Conservation (phyloP, 2,888 invertebrate genomes). For the Oxycera nigricornis region DNA sequence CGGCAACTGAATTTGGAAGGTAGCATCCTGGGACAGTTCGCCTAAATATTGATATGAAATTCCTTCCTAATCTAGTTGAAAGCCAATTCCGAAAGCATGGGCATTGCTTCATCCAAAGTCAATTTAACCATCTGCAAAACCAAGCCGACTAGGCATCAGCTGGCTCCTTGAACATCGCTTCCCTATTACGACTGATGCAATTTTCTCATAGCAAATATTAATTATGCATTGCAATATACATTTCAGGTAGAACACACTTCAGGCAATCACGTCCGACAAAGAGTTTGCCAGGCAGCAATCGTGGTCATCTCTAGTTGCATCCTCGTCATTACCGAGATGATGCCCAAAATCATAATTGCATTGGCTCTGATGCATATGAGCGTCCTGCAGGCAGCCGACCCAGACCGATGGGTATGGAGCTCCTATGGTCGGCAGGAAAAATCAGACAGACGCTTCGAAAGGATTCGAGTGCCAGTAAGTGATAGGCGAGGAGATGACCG, state of each 20-base stretch:
- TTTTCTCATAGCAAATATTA: neutral
- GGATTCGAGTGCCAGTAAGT: conserved; percentile 6
- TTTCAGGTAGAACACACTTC: neutral
- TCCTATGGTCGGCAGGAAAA: conserved; percentile 38
- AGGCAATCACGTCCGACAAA: neutral
- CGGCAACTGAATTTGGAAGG: too few species aligned
- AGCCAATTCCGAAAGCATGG: too few species aligned
- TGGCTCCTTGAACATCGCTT: too few species aligned
- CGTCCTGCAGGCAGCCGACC: conserved; percentile 50
- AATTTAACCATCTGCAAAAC: too few species aligned
- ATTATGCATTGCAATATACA: conserved; percentile 5
- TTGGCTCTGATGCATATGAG: conserved; percentile 42
- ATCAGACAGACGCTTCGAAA: conserved; percentile 20
- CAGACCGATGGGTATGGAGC: conserved; percentile 57
- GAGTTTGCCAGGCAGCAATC: too few species aligned
- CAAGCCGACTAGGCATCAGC: too few species aligned
- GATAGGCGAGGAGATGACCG: neutral
- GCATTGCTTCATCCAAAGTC: too few species aligned
- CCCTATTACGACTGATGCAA: too few species aligned
- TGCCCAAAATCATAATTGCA: conserved; percentile 3
- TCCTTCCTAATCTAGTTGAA: too few species aligned
- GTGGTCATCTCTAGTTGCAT: too few species aligned
- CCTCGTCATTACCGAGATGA: conserved; percentile 7
- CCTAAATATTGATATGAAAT: too few species aligned
- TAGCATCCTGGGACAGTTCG: too few species aligned